Evolutionary conservation across 2,888 invertebrate genomes (phyloP).

Genomic region (Luperina nickerlii): DNA sequence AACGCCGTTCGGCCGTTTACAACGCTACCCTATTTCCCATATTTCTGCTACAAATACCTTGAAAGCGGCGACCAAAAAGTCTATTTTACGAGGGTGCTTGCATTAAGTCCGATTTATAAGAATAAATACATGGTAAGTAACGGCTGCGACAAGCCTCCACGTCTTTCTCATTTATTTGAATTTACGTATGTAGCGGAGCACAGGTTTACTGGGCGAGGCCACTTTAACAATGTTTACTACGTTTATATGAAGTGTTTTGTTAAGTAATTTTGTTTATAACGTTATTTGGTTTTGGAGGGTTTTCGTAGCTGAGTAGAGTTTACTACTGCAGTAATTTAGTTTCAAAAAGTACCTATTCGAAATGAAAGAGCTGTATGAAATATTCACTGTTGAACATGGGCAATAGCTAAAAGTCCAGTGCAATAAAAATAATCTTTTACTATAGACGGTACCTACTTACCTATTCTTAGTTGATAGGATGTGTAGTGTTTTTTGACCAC

Average conservation of each 20-base stretch:
- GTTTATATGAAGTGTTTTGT: slow-evolving; percentile 55
- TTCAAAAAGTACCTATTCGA: not conserved
- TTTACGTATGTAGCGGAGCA: slow-evolving; percentile 67
- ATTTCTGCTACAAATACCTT: slow-evolving; percentile 69
- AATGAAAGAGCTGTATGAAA: not conserved
- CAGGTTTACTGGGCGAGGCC: slow-evolving; percentile 60
- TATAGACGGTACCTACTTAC: not conserved
- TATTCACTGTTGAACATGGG: not conserved
- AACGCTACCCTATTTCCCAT: slow-evolving; percentile 65
- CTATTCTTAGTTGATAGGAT: not conserved
- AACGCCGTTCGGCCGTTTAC: slow-evolving; percentile 52
- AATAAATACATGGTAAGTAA: slow-evolving; percentile 79
- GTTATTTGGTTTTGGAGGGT: slow-evolving; percentile 30
- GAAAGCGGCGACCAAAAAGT: slow-evolving; percentile 71
- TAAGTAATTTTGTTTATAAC: slow-evolving; percentile 61
- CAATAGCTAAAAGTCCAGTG: not conserved
- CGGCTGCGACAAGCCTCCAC: slow-evolving; percentile 65
- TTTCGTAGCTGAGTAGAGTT: slow-evolving; percentile 4
- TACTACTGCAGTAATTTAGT: not conserved
- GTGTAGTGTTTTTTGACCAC: not conserved
- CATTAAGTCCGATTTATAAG: slow-evolving; percentile 81
- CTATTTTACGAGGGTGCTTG: slow-evolving; percentile 76
- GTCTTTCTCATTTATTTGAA: slow-evolving; percentile 70
- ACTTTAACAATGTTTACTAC: slow-evolving; percentile 41
- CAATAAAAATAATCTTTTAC: not conserved